Base-by-base conservation (phyloP, 2,113 vertebrate species). In the Oreochromis spilurus region DNA sequence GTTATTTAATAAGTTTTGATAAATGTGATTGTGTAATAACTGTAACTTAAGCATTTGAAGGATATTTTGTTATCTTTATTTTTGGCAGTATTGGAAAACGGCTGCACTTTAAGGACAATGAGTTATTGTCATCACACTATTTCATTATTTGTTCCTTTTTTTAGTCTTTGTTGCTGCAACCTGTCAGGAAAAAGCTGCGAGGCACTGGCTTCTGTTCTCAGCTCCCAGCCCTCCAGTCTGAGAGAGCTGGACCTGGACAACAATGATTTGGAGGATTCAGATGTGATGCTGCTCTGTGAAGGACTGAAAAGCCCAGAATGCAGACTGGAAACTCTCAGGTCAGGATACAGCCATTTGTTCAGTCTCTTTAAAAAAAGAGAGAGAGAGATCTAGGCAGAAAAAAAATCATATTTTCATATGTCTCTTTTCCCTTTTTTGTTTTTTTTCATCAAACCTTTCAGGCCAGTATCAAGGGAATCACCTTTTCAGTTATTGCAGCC, bases 201-300 rank as follows among this genome's bases (percentile, higher is more conserved):
- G 4, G 12, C 13, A 7, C 67, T 92, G 77, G 48, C 2, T 6
- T 67, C 54, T 5, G 75, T 79, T 38, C 50, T 92, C 19, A 0
- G 2, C 4, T 84, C 45, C 26, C 1, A 67, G 2, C n/a, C 16
- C 7, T 60, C 31, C 5, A 45, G 67, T 19, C 81, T 92, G 78
- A 89, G 14, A n/a, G 53, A 80, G 43, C 40, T 91, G 84, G 5
- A 91, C 36, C 12, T 91, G 40, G 84, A 52, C 36, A 88, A 84
- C 87, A 92, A 92, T 19, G 0, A 85, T 0, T 83, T 70, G 21
- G 58, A 19, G 0, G 36, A 84, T 3, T 40, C 21, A 12, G 85
- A 24, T 60, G 9, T 29, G 19, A 62, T 43, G 19, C 21, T 43
- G 4, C 2, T 92, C 9, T 52, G 55, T 24, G 53, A 21, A 29